phyloP scores from a whole-genome alignment of 2,113 vertebrate species.

The Melozone crissalis region DNA sequence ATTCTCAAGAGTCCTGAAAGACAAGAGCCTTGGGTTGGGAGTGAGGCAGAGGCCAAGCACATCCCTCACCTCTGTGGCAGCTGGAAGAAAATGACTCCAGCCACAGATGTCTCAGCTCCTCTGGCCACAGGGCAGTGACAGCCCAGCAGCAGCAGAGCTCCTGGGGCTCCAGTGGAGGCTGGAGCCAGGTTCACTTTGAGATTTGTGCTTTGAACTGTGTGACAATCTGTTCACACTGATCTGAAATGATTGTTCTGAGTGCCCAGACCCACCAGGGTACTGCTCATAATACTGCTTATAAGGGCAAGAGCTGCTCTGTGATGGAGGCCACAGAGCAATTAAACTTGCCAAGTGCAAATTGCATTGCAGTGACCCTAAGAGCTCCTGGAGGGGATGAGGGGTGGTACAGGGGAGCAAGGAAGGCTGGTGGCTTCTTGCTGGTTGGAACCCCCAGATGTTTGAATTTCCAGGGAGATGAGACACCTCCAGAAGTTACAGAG shows the following conservation, averaged over 20 bases:
- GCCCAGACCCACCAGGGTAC: not conserved
- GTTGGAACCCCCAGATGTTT: not conserved
- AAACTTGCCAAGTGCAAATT: not conserved
- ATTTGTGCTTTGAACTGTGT: not conserved
- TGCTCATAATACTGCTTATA: not conserved
- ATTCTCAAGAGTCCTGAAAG: not conserved
- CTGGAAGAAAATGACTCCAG: not conserved
- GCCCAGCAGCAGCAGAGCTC: not conserved
- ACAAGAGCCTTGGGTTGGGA: not conserved
- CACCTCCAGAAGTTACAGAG: not conserved
- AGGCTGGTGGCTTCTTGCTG: not conserved
- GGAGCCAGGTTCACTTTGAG: not conserved
- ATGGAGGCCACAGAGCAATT: fast-evolving
- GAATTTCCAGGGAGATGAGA: not conserved
- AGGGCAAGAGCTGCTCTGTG: not conserved
- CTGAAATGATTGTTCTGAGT: not conserved
- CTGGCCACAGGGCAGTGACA: not conserved
- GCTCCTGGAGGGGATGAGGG: not conserved
- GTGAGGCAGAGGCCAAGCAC: not conserved
- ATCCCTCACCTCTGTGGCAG: not conserved
- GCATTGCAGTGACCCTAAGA: not conserved
- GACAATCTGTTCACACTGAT: not conserved
- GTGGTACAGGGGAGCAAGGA: not conserved
- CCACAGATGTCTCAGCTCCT: not conserved
- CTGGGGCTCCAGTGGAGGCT: not conserved